Evolutionary conservation across 2,113 vertebrate genomes (phyloP).

Genomic region (Paedocypris sp.): DNA sequence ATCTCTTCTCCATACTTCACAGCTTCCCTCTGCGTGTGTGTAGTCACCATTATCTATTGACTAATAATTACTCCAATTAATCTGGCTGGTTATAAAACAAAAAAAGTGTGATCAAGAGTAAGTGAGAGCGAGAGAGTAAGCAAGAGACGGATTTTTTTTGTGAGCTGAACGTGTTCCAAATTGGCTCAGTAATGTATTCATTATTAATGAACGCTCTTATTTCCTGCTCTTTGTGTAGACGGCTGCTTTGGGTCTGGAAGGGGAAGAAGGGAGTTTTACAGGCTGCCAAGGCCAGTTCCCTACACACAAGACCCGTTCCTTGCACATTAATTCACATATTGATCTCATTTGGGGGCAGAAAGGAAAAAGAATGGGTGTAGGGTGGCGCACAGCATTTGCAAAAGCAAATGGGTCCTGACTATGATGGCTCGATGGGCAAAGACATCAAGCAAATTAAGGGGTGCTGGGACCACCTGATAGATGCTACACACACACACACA

Average conservation of each 20-base stretch:
- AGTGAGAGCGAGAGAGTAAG: conserved; percentile 5
- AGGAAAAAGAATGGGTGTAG: conserved; percentile 27
- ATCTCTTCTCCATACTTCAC: conserved; percentile 24
- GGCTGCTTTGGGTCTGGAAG: conserved; percentile 5
- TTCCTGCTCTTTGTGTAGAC: conserved; percentile 34
- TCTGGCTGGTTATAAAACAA: conserved; percentile 35
- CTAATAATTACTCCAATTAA: conserved; percentile 52
- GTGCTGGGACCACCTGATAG: conserved; percentile 2
- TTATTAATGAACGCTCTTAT: conserved; percentile 44
- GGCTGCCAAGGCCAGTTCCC: conserved; percentile 39
- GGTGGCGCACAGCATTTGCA: conserved; percentile 9
- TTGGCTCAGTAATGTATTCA: conserved; percentile 43
- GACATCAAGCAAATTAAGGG: not conserved
- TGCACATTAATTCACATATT: conserved; percentile 54
- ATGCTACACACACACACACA: conserved; percentile 6
- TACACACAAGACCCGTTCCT: conserved; percentile 44
- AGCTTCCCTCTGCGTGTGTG: conserved; percentile 27
- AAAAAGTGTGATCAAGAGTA: conserved; percentile 16
- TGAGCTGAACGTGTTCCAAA: conserved; percentile 43
- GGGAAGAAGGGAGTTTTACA: not conserved
- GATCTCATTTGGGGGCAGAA: conserved; percentile 43
- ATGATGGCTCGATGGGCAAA: not conserved
- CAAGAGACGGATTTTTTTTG: conserved; percentile 19
- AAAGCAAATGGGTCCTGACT: conserved; percentile 30
- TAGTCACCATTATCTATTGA: conserved; percentile 42